Base-by-base conservation (phyloP, 1,140 invertebrate genomes). In the Drosophila ficusphila region DNA sequence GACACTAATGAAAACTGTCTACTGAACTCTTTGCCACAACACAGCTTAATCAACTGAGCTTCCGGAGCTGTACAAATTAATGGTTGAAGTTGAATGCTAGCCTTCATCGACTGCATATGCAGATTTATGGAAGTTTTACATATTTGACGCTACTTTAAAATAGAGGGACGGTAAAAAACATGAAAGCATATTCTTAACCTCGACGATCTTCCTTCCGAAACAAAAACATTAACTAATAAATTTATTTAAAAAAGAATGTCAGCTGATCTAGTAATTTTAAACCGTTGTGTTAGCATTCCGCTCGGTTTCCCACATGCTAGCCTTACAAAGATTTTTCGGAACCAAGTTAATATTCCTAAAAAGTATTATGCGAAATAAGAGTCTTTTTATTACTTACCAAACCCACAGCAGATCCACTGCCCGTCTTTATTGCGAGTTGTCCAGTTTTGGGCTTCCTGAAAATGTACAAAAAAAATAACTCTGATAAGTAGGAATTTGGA, bases 391-490 rank as follows among this genome's bases (percentile, higher is more conserved):
- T 42, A 51, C 82, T 76, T 54, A 88, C 82, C 82, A 88, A 52
- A 19, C 65, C 61, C 11, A 65, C 69, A 4, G 14, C 12, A 4
- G 7, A 25, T 5, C n/a, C 21, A 38, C 9, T 36, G 27, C 31
- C 41, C 18, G 34, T 56, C 14, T 46, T 48, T 44, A 46, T 23
- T 53, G 54, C 74, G 27, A 60, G 53, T 33, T 70, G 75, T 69
- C 57, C 58, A 3, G 9, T 65, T 74, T 65, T 75, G 21, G 70
- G 74, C 36, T 82, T 76, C 69, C 82, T 88, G 70, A 34, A 82
- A 82, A 36, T 18, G 41, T 16, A 44, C 9, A 48, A 33, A 57
- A 33, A 57, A 38, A 23, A 48, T 21, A 39, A 31, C 23, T 48
- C 3, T 18, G n/a, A 23, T 69, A 23, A 64, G 48, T 41, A n/a